Evolutionary conservation across 2,797 vertebrate genomes (phyloP).

Genomic region (Fratercula arctica): DNA sequence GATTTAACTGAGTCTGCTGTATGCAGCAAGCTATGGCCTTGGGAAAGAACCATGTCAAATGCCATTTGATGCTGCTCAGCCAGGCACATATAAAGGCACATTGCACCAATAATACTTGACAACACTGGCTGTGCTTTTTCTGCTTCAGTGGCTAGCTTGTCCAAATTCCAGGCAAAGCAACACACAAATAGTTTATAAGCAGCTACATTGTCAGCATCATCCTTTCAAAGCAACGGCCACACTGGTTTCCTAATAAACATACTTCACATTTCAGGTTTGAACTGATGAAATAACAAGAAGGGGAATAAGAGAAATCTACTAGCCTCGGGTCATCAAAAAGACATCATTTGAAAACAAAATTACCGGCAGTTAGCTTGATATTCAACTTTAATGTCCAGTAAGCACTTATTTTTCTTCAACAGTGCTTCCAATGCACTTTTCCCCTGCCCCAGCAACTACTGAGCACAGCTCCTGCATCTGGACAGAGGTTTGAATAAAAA

Average conservation of each 20-base stretch:
- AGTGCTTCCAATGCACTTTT: not conserved
- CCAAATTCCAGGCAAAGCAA: slow-evolving; percentile 53
- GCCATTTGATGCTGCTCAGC: slow-evolving; percentile 73
- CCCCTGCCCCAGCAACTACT: not conserved
- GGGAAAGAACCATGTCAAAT: slow-evolving; percentile 72
- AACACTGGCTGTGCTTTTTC: slow-evolving; percentile 75
- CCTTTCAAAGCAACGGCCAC: slow-evolving; percentile 17
- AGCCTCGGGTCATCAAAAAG: not conserved
- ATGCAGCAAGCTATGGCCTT: slow-evolving; percentile 51
- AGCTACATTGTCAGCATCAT: slow-evolving; percentile 52
- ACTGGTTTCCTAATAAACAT: slow-evolving; percentile 34
- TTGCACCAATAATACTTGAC: slow-evolving; percentile 75
- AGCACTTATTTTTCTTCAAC: not conserved
- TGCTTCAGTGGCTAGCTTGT: slow-evolving; percentile 68
- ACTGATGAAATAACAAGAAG: slow-evolving; percentile 5
- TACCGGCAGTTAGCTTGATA: not conserved
- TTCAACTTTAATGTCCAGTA: not conserved
- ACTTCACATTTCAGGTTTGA: slow-evolving; percentile 28
- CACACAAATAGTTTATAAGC: slow-evolving; percentile 57
- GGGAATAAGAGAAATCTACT: not conserved
- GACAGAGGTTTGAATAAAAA: not conserved
- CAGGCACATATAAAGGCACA: slow-evolving; percentile 71
- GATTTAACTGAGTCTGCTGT: slow-evolving; percentile 38
- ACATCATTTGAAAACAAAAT: not conserved
- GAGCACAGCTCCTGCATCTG: not conserved